Percentiles rank a stretch among this genome's conserved stretches.
Evolutionary conservation across 2,888 invertebrate species (phyloP).

Genomic region (Philopedon plagiatum): DNA sequence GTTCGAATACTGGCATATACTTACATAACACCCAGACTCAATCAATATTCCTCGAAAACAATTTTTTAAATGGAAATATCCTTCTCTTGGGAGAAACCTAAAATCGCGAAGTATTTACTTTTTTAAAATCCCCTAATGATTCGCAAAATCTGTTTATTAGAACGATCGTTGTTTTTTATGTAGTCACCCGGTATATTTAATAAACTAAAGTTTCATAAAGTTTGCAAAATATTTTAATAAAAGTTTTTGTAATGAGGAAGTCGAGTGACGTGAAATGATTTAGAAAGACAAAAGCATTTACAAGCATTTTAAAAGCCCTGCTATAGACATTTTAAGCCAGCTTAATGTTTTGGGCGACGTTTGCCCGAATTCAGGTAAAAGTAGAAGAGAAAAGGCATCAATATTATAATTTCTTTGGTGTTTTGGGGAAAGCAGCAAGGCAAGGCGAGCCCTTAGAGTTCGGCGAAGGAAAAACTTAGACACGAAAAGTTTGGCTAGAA

Average conservation of each 20-base stretch:
- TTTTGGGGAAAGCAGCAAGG: slow-evolving; percentile 64
- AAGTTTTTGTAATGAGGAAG: background rate
- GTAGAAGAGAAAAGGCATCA: slow-evolving; percentile 46
- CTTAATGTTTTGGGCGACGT: slow-evolving; percentile 40
- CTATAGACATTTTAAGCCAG: slow-evolving; percentile 46
- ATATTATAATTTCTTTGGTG: slow-evolving; percentile 69
- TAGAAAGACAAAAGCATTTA: slow-evolving; percentile 34
- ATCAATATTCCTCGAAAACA: too few relatives aligned
- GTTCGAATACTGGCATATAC: too few relatives aligned
- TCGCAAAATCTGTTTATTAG: too few relatives aligned
- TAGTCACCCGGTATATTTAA: background rate
- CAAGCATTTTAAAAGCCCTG: slow-evolving; percentile 27
- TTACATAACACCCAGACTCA: too few relatives aligned
- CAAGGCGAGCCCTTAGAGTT: slow-evolving; percentile 63
- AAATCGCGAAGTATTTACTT: too few relatives aligned
- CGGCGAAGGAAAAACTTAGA: slow-evolving; percentile 69
- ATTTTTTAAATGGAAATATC: too few relatives aligned
- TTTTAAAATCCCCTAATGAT: too few relatives aligned
- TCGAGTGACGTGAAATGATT: slow-evolving; percentile 27
- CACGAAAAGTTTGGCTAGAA: slow-evolving; percentile 68
- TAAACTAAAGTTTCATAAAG: background rate
- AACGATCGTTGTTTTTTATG: background rate
- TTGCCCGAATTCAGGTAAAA: slow-evolving; percentile 41
- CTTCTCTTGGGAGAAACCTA: too few relatives aligned
- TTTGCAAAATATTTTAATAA: background rate